A percentile compares a stretch with the other conserved stretches of the same genome.
Evolutionary conservation across 1,140 invertebrate genomes (phyloP).

Genomic region (Piezodorus guildinii): DNA sequence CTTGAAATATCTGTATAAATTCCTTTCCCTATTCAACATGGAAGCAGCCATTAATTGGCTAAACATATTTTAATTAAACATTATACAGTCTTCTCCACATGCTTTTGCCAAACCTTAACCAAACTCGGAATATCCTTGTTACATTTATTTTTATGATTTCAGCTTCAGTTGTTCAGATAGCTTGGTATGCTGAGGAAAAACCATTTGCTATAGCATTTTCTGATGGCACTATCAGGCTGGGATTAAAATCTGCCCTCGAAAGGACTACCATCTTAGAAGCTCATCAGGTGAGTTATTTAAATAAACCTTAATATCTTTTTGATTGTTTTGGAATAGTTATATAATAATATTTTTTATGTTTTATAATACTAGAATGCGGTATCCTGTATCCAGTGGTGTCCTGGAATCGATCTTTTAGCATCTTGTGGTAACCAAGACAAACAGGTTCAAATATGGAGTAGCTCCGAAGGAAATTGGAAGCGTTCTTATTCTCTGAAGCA

Average conservation of each 20-base stretch:
- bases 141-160: constrained; percentile 31
- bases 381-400: constrained; percentile 41
- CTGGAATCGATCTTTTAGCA: constrained; percentile 40
- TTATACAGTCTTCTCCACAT: too few species aligned
- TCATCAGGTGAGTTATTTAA: constrained; percentile 36
- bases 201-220: constrained; percentile 44
- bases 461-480: constrained; percentile 33
- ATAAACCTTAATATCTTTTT: neutral
- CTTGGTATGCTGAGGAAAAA: constrained; percentile 43
- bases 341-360: neutral
- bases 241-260: constrained; percentile 33
- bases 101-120: too few species aligned
- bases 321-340: neutral
- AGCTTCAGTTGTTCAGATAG: constrained; percentile 43
- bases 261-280: constrained; percentile 36
- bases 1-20: too few species aligned
- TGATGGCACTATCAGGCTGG: constrained; percentile 44
- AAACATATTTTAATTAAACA: too few species aligned
- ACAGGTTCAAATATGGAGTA: constrained; percentile 40
- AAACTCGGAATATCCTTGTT: too few species aligned
- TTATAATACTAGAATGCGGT: neutral
- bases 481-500: constrained; percentile 35
- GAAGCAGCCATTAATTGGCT: too few species aligned
- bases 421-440: constrained; percentile 38
- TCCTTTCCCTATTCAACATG: too few species aligned